Evolutionary conservation across 2,888 invertebrate genomes (phyloP), one percentile per base, ranked within the genome.

Genomic region (Choristoneura rosaceana): DNA sequence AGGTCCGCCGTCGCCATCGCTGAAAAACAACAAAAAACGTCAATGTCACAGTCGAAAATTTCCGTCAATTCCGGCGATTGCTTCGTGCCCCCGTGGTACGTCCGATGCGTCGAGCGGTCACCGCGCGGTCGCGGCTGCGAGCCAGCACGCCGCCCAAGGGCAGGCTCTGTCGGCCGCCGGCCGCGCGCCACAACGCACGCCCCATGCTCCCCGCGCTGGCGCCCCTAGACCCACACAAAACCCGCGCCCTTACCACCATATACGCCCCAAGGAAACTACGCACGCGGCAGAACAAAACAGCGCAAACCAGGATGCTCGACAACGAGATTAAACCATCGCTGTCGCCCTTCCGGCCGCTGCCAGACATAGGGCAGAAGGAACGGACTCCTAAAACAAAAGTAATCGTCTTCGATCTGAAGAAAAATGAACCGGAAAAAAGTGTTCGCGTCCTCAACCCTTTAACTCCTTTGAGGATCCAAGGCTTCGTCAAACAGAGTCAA

Each of bases 261-360:
- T 93, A 94, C 87, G 93, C 92, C 84, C 93, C 93, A 82, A 87
- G 92, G 50, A 94, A 92, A 82, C 80, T 85, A 50, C 90, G 89
- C 78, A 77, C 87, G 9, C 85, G 93, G 14, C 90, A 90, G 74
- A 86, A 90, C 76, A 90, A 84, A 80, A 93, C 93, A 0, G 92
- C 94, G 0, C 88, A 89, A 73, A 80, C 84, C 73, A 92, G 90
- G 73, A 94, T 94, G 94, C 82, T 94, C 60, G 90, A 93, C 62
- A 90, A 89, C 80, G 88, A 92, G 5, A 79, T 90, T 71, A 93
- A 93, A 79, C 83, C 90, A 0, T 83, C 82, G 14, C 79, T 94
- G 0, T 91, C 94, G 0, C 94, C 94, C 0, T 94, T 94, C 82
- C 90, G 89, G 43, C 94, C 94, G 0, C 85, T 94, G 7, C 94